phyloP scores from a whole-genome alignment of 2,888 invertebrate genomes.

The Scaptodrosophila latifasciaeformis region DNA sequence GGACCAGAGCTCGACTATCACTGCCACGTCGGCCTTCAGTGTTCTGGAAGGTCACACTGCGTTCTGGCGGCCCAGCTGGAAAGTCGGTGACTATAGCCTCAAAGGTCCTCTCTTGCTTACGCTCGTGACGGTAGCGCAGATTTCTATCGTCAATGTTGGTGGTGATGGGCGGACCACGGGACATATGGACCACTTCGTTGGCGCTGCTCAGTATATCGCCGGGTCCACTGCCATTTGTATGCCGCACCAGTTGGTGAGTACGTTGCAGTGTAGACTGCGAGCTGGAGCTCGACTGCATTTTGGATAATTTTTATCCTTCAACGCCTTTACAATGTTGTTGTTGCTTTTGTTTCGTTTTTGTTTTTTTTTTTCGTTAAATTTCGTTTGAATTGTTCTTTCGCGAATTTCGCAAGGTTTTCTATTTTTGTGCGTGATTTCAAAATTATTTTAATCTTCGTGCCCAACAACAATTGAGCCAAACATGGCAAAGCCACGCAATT shows the following conservation, averaged over 20 bases:
- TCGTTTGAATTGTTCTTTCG: conserved; percentile 11
- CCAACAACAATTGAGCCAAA: too few relatives aligned
- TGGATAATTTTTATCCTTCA: conserved; percentile 13
- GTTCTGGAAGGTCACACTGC: conserved; percentile 71
- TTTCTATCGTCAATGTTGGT: conserved; percentile 77
- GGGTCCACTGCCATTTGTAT: conserved; percentile 55
- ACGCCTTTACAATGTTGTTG: too few relatives aligned
- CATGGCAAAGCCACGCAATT: conserved; percentile 51
- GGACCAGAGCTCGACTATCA: conserved; percentile 64
- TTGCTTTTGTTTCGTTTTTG: conserved; percentile 29
- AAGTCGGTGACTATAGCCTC: conserved; percentile 77
- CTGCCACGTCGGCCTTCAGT: conserved; percentile 57
- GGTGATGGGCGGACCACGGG: conserved; percentile 79
- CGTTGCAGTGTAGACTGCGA: conserved; percentile 66
- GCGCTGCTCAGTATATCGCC: conserved; percentile 40
- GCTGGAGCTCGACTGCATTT: conserved; percentile 58
- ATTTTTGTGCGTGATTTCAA: conserved; percentile 55
- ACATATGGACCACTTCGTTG: conserved; percentile 58
- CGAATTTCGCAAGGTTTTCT: conserved; percentile 25
- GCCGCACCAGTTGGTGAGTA: conserved; percentile 57
- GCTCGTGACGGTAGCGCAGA: conserved; percentile 76
- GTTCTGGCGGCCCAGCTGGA: conserved; percentile 70
- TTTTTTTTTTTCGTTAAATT: conserved; percentile 23
- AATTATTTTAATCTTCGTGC: conserved; percentile 20
- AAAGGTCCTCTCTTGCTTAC: conserved; percentile 77